phyloP scores from a whole-genome alignment of 2,113 vertebrate species.

The Syngnathus typhle region DNA sequence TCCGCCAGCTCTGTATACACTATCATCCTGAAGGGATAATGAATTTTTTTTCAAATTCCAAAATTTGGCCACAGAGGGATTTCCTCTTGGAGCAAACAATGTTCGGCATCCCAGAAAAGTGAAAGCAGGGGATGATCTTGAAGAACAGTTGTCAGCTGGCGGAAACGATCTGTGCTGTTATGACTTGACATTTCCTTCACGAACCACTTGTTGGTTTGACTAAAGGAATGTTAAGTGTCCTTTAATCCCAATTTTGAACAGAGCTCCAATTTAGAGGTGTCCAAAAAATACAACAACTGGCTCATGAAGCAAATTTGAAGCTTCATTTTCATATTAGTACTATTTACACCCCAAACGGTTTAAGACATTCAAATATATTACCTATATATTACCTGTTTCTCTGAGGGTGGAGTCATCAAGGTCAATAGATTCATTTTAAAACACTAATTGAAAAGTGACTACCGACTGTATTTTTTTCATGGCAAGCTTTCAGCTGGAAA shows the following conservation, averaged over 20 bases:
- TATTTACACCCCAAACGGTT: background rate
- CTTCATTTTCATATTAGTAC: too few species aligned
- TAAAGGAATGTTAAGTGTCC: too few species aligned
- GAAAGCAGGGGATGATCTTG: conserved; percentile 18
- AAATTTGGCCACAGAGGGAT: conserved; percentile 5
- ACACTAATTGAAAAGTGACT: background rate
- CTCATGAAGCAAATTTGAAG: too few species aligned
- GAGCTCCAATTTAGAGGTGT: too few species aligned
- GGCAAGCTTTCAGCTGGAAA: conserved; percentile 1
- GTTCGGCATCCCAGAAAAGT: conserved; percentile 12
- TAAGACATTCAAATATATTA: background rate
- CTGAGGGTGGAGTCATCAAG: too few species aligned
- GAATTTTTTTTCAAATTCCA: background rate
- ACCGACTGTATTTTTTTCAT: background rate
- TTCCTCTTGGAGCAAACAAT: conserved; percentile 13
- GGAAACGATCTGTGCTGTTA: background rate
- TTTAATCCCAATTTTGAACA: too few species aligned
- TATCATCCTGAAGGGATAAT: conserved; percentile 12
- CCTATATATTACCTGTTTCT: background rate
- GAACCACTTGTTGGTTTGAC: too few species aligned
- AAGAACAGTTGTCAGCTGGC: conserved; percentile 6
- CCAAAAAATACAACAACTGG: too few species aligned
- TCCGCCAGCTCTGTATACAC: conserved; percentile 11
- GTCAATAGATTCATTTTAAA: background rate
- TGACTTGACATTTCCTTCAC: background rate